phyloP scores from a whole-genome alignment of 2,113 vertebrate species.

The Psittacus erithacus region DNA sequence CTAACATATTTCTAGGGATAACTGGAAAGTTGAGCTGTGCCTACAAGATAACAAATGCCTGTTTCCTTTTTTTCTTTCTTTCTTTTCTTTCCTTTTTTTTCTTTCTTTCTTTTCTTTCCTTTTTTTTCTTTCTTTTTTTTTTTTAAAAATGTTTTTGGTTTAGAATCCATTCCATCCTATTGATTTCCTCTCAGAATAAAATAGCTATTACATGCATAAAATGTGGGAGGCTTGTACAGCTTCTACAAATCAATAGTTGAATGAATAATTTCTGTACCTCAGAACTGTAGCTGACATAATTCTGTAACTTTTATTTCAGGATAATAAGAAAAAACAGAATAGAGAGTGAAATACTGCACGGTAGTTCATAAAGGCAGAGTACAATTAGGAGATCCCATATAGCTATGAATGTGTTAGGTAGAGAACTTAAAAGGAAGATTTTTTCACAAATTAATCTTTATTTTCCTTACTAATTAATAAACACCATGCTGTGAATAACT shows the following conservation, averaged over 20 bases:
- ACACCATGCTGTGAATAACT: constrained; percentile 77
- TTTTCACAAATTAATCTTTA: constrained; percentile 69
- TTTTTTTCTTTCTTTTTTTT: too few species aligned
- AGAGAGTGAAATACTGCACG: not conserved
- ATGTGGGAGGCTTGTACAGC: not conserved
- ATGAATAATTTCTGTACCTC: not conserved
- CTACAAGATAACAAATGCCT: not conserved
- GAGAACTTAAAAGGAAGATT: constrained; percentile 66
- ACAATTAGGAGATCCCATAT: constrained; percentile 26
- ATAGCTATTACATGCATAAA: not conserved
- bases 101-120: fast-evolving
- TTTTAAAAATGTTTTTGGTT: not conserved
- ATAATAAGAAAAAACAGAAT: constrained; percentile 11
- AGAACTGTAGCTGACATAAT: not conserved
- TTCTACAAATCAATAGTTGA: not conserved
- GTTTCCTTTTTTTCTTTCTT: not conserved
- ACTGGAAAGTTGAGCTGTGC: not conserved
- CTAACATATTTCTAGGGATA: not conserved
- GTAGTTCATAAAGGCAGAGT: constrained; percentile 21
- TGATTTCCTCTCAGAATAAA: not conserved
- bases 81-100: fast-evolving
- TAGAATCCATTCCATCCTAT: not conserved
- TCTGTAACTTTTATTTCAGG: not conserved
- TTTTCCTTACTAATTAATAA: constrained; percentile 79
- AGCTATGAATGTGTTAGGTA: constrained; percentile 29